phyloP scores from a whole-genome alignment of 2,888 invertebrate genomes.

The Mechanitis messenoides region DNA sequence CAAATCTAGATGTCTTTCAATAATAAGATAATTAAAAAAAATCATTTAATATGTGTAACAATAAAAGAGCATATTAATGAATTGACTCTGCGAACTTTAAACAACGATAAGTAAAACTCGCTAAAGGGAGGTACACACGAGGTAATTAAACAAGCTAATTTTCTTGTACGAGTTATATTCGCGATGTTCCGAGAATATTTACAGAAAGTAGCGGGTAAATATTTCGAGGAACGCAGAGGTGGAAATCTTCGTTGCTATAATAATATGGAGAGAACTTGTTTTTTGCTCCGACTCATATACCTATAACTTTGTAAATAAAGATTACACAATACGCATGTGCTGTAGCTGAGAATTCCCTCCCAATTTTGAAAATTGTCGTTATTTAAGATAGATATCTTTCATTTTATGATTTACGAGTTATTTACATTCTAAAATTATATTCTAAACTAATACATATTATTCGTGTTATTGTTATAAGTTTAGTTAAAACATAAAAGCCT shows the following conservation, averaged over 20 bases:
- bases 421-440: no score
- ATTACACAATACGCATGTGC: no score
- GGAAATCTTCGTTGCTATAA: conserved; percentile 46
- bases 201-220: conserved; percentile 73
- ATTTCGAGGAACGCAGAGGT: conserved; percentile 66
- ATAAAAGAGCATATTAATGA: conserved; percentile 11
- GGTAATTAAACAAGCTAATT: conserved; percentile 73
- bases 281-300: not conserved
- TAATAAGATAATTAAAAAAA: no score
- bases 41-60: not conserved
- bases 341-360: no score
- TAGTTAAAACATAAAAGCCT: conserved; percentile 26
- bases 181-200: conserved; percentile 61
- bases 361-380: no score
- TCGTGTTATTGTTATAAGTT: no score
- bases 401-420: no score
- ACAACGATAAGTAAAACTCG: conserved; percentile 27
- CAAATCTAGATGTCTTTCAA: no score
- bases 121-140: conserved; percentile 45
- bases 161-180: conserved; percentile 67
- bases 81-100: conserved; percentile 13
- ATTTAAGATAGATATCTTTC: no score
- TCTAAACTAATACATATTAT: no score
- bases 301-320: no score
- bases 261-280: conserved; percentile 37